Base-by-base conservation (phyloP, 2,888 invertebrate genomes). In the Listrodromus nycthemerus region DNA sequence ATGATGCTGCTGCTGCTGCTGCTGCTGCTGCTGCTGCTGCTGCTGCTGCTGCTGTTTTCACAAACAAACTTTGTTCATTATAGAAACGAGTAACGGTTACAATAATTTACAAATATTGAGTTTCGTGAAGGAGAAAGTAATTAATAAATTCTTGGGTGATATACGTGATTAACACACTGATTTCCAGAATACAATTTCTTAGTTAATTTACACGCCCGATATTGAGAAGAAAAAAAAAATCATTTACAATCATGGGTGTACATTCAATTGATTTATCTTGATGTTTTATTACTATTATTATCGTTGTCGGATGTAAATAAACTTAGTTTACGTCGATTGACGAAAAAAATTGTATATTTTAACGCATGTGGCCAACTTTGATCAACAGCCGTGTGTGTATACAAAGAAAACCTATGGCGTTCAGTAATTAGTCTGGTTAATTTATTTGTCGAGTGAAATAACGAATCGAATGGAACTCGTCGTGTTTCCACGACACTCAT, bases 141-240 rank as follows among this genome's bases (percentile, higher is more conserved):
- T 78, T 55, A 78, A 84, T 82, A 79, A 82, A 82, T 82, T 65
- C 81, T 79, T 78, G 75, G 78, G 81, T 78, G 79, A 71, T 84
- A 84, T 82, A 84, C 75, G 84, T 79, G 84, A 84, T 78, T 84
- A 82, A 84, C 79, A 84, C 79, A 84, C 30, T 75, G 48, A 75
- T 84, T 84, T 84, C 74, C 84, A 82, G 74, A 71, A 41, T 73
- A 80, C 74, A 65, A 70, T 33, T 82, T 79, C 58, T 82, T 70
- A 79, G 79, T 61, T 61, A 82, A 82, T 66, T 71, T 71, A 74
- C 73, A 76, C 74, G 74, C 55, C 41, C 73, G 71, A 33, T 30
- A 70, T 58, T 55, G n/a, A 33, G 45, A 45, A 37, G 7, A 58
- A 50, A 21, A 41, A 70, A 27, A 66, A 70, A 65, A 74, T 61